Conservation (phyloP, 2,888 invertebrate genomes). For the Drosophila paramelanica region DNA sequence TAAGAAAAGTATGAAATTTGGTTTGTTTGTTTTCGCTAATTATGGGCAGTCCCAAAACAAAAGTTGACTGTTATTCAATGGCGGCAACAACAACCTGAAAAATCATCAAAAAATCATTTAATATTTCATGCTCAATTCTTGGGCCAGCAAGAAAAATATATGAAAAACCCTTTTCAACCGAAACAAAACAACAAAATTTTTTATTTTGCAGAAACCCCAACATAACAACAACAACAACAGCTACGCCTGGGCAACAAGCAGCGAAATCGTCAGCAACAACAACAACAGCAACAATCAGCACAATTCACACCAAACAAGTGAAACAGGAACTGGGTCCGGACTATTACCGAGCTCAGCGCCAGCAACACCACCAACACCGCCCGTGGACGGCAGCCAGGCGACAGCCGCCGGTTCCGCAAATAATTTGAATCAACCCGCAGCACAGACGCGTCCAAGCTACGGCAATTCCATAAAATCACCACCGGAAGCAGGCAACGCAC, state of each 20-base stretch:
- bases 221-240: slow-evolving; percentile 52
- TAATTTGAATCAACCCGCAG: slow-evolving; percentile 77
- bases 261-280: slow-evolving; percentile 43
- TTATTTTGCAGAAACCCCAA: slow-evolving; percentile 66
- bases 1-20: slow-evolving; percentile 49
- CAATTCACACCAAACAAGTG: slow-evolving; percentile 38
- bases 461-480: slow-evolving; percentile 73
- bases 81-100: slow-evolving; percentile 20
- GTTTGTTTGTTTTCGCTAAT: slow-evolving; percentile 61
- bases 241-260: slow-evolving; percentile 62
- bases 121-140: slow-evolving; percentile 59
- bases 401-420: slow-evolving; percentile 61
- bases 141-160: slow-evolving; percentile 35
- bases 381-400: slow-evolving; percentile 54
- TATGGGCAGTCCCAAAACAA: slow-evolving; percentile 33
- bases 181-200: slow-evolving; percentile 45
- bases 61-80: slow-evolving; percentile 22
- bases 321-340: slow-evolving; percentile 44
- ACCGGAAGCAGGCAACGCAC: slow-evolving; percentile 58
- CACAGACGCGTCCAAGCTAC: slow-evolving; percentile 70
- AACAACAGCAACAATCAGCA: slow-evolving; percentile 50
- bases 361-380: slow-evolving; percentile 69
- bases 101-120: slow-evolving; percentile 69
- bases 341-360: slow-evolving; percentile 48
- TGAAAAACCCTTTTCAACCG: slow-evolving; percentile 56